Conservation (phyloP, 2,888 invertebrate species). For the Balanococcus diminutus region DNA sequence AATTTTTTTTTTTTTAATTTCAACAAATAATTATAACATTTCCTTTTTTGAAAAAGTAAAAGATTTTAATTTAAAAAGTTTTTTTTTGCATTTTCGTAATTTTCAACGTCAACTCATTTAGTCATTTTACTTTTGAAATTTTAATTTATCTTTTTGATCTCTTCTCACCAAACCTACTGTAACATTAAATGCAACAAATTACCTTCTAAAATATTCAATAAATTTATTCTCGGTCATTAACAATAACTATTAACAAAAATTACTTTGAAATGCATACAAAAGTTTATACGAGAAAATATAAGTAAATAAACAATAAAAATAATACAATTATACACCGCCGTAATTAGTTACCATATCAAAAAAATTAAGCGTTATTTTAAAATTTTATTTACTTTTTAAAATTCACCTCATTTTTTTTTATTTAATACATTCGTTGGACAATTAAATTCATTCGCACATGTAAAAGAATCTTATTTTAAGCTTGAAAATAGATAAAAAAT, state of each 20-base stretch:
- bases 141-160: too few species aligned
- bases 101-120: too few species aligned
- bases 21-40: too few species aligned
- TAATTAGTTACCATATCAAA: slow-evolving; percentile 17
- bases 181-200: too few species aligned
- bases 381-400: slow-evolving; percentile 7
- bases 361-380: slow-evolving; percentile 39
- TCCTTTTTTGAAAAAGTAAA: too few species aligned
- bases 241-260: slow-evolving; percentile 42
- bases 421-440: slow-evolving; percentile 2
- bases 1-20: too few species aligned
- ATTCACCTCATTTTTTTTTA: not conserved
- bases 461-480: slow-evolving; percentile 16
- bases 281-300: slow-evolving; percentile 41
- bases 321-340: slow-evolving; percentile 11
- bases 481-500: not conserved
- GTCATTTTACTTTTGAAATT: too few species aligned
- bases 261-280: slow-evolving; percentile 44
- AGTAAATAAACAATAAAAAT: slow-evolving; percentile 30
- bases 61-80: too few species aligned
- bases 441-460: not conserved
- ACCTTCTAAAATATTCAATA: not conserved
- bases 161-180: too few species aligned
- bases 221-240: slow-evolving; percentile 37
- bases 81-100: too few species aligned